Evolutionary conservation across 2,113 vertebrate species (phyloP).

Genomic region (Felis chaus): DNA sequence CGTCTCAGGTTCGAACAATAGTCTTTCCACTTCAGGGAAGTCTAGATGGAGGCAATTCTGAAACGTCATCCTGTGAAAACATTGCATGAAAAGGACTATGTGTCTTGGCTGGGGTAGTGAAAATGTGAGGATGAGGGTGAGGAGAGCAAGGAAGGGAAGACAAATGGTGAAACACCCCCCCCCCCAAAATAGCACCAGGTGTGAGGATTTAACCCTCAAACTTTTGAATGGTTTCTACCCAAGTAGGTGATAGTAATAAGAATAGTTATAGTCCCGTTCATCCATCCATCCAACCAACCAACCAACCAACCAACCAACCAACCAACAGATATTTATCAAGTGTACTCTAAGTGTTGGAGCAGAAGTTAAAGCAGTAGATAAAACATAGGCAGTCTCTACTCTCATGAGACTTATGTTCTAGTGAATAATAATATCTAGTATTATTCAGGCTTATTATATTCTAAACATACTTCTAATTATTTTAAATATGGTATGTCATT

Average conservation of each 20-base stretch:
- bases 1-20: not conserved
- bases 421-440: not conserved
- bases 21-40: not conserved
- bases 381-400: not conserved
- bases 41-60: not conserved
- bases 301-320: not conserved
- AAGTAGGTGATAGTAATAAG: not conserved
- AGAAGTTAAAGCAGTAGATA: not conserved
- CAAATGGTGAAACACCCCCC: not conserved
- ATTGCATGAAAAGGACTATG: not conserved
- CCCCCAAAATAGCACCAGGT: not conserved
- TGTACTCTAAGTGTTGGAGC: not conserved
- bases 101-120: not conserved
- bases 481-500: not conserved
- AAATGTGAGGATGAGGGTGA: not conserved
- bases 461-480: not conserved
- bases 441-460: not conserved
- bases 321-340: not conserved
- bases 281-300: too few relatives aligned
- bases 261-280: not conserved
- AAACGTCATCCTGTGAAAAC: not conserved
- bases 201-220: not conserved
- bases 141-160: not conserved
- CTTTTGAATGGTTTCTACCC: not conserved
- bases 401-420: not conserved